Evolutionary conservation across 2,888 invertebrate species (phyloP), one percentile per base, ranked within the genome.

Genomic region (Habroteleia sp.): DNA sequence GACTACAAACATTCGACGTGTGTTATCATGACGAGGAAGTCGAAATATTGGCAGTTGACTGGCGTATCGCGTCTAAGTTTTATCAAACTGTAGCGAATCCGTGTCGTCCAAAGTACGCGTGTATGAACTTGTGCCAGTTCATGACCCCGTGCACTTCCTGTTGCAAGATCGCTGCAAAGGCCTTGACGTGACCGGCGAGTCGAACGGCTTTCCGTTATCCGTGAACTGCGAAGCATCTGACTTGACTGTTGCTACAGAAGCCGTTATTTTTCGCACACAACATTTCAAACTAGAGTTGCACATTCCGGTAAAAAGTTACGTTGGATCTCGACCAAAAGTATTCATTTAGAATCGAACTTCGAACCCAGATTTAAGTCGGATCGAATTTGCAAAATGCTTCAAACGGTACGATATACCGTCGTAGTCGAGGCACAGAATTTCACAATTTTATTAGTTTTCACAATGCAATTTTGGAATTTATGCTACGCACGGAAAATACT

Each of bases 101-200:
- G 14, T 48, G 62, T 48, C 44, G 71, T n/a, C 13, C 46, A 35
- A 27, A 46, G 44, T 52, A 35, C 52, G 52, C 33, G 63, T 37
- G 7, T 48, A 58, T 58, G 68, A 68, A 69, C 74, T 56, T 52
- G 77, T 50, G 74, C 72, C 76, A 79, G 82, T 81, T 80, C 83
- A 69, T 84, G 84, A 84, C 82, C 83, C 80, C 82, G 77, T 75
- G 77, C 75, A 78, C 80, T 83, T 83, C 80, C 83, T 80, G 79
- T 79, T 80, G 80, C 79, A 71, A 76, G 79, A 77, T 68, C 39
- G 46, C 54, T 39, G 60, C 62, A 35, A 58, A 76, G 76, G 74
- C 78, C 77, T 79, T 79, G 77, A 74, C 79, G 76, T 68, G 65
- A 72, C 56, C 65, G 66, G 62, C 66, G 73, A 74, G 62, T 62